Conservation (phyloP, 2,797 vertebrate genomes). For the Limosa lapponica region DNA sequence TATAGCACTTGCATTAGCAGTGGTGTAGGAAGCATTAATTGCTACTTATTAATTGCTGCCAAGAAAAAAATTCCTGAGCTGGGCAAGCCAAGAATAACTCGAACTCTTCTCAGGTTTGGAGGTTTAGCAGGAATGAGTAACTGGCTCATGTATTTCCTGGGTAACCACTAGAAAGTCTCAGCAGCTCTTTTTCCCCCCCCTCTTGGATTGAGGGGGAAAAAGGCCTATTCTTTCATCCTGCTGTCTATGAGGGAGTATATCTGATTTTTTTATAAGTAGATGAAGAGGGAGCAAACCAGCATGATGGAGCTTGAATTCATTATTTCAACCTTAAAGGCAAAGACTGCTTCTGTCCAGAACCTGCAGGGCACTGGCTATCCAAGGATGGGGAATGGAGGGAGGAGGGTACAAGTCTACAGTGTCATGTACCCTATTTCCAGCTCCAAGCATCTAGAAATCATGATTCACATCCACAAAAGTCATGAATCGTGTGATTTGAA, state of each 20-base stretch:
- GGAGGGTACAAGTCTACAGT: not conserved
- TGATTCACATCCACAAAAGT: not conserved
- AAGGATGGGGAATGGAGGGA: not conserved
- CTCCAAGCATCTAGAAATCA: not conserved
- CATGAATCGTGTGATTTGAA: not conserved
- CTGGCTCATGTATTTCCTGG: not conserved
- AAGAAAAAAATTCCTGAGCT: slow-evolving; percentile 49
- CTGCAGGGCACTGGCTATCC: not conserved
- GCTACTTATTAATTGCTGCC: slow-evolving; percentile 69
- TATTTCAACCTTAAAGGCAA: not conserved
- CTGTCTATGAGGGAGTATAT: not conserved
- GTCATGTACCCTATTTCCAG: not conserved
- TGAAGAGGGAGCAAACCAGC: not conserved
- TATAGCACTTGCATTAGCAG: slow-evolving; percentile 55
- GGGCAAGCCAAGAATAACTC: slow-evolving; percentile 56
- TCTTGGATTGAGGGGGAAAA: not conserved
- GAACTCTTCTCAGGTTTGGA: not conserved
- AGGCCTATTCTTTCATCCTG: not conserved
- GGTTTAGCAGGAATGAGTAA: not conserved
- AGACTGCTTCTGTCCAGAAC: not conserved
- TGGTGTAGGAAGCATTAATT: slow-evolving; percentile 64
- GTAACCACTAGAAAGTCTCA: not conserved
- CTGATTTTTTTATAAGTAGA: not conserved
- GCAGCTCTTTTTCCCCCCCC: fast-evolving
- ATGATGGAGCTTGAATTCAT: not conserved